Conservation (phyloP, 2,888 invertebrate genomes). For the Troilus luridus region DNA sequence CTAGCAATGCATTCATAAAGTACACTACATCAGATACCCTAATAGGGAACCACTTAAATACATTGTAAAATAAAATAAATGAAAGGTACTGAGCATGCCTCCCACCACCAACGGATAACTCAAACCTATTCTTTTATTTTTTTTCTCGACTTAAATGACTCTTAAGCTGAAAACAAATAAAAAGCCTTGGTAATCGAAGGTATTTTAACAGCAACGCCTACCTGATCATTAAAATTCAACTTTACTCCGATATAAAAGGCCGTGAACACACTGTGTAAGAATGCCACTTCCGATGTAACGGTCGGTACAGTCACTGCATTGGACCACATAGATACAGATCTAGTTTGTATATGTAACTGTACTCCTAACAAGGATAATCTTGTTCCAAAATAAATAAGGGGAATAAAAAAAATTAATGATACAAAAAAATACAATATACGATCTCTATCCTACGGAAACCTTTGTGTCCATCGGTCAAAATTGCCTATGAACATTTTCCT, state of each 20-base stretch:
- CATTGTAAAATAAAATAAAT: background rate
- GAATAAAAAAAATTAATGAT: too few species aligned
- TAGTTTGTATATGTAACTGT: background rate
- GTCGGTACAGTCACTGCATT: background rate
- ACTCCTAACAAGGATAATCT: background rate
- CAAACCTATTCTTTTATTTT: background rate
- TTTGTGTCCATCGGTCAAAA: too few species aligned
- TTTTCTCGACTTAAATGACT: background rate
- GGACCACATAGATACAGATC: background rate
- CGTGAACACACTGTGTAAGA: slow-evolving; percentile 13
- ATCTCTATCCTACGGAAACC: too few species aligned
- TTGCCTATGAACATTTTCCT: too few species aligned
- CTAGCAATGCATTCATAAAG: too few species aligned
- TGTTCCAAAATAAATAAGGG: background rate
- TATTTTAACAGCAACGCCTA: slow-evolving; percentile 28
- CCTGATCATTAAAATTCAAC: slow-evolving; percentile 2
- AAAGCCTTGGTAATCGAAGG: background rate
- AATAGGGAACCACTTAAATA: background rate
- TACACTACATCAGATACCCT: background rate
- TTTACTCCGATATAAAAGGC: background rate
- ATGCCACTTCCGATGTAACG: slow-evolving; percentile 23
- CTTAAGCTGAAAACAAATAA: background rate
- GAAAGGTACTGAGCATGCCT: background rate
- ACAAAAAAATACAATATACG: too few species aligned
- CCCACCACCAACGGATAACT: background rate